Conservation (phyloP, 2,888 invertebrate species). For the Noctua pronuba region DNA sequence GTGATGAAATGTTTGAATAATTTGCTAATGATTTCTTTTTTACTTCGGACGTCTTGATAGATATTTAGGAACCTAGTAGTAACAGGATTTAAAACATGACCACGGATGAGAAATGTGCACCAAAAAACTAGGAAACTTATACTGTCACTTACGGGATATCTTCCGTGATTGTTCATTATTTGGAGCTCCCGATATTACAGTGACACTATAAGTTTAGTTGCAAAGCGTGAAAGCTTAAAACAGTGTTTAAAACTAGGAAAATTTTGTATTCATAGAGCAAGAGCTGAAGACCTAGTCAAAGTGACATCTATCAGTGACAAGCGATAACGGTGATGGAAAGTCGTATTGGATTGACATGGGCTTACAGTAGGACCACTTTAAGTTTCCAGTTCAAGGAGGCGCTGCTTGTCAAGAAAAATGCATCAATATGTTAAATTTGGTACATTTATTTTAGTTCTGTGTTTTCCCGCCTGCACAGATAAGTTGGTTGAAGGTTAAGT, state of each 20-base stretch:
- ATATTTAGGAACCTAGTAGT: not conserved
- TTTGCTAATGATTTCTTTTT: slow-evolving; percentile 9
- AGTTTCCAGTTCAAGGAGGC: not conserved
- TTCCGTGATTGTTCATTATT: too few relatives aligned
- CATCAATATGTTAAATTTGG: too few relatives aligned
- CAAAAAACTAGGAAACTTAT: too few relatives aligned
- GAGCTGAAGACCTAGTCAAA: not conserved
- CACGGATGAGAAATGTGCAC: not conserved
- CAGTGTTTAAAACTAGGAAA: too few relatives aligned
- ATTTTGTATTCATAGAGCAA: not conserved
- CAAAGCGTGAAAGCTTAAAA: too few relatives aligned
- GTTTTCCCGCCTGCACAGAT: not conserved
- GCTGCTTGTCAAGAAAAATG: not conserved
- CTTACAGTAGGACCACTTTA: not conserved
- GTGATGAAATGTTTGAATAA: slow-evolving; percentile 46
- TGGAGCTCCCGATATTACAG: too few relatives aligned
- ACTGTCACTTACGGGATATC: too few relatives aligned
- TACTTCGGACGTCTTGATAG: not conserved
- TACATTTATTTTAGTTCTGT: not conserved
- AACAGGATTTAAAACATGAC: not conserved
- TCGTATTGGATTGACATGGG: not conserved
- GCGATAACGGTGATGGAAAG: not conserved
- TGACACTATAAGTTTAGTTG: too few relatives aligned
- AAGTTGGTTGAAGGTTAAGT: not conserved
- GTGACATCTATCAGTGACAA: not conserved